phyloP scores from a whole-genome alignment of 2,113 vertebrate genomes.

The Brienomyrus brachyistius region DNA sequence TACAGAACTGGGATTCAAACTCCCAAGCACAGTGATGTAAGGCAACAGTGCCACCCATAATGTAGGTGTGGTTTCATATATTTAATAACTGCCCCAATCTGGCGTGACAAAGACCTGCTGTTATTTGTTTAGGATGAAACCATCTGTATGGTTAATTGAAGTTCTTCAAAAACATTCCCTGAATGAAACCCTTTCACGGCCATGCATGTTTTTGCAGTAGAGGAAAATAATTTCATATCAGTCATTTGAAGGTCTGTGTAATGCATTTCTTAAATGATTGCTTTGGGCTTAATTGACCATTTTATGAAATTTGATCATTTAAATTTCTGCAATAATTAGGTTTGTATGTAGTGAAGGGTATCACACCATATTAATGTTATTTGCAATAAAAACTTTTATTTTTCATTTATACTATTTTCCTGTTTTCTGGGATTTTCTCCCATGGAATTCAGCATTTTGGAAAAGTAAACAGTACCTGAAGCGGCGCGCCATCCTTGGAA shows the following conservation, averaged over 20 bases:
- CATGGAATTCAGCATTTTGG: conserved; percentile 1
- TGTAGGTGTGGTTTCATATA: background rate
- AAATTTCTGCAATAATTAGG: background rate
- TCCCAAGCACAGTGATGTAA: background rate
- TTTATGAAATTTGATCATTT: background rate
- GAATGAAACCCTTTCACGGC: background rate
- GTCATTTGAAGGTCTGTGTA: background rate
- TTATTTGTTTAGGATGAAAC: background rate
- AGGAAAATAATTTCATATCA: background rate
- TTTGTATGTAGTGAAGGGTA: background rate
- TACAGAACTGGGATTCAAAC: background rate
- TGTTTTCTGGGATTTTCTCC: background rate
- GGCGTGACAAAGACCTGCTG: background rate
- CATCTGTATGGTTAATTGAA: background rate
- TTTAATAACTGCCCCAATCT: background rate
- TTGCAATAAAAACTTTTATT: background rate
- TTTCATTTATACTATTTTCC: background rate
- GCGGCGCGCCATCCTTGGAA: background rate
- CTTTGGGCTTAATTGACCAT: background rate
- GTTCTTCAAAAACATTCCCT: background rate
- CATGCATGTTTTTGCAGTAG: background rate
- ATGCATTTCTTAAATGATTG: background rate
- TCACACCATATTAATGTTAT: background rate
- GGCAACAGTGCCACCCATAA: background rate
- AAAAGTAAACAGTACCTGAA: background rate